Percentiles rank a stretch among this genome's conserved stretches.
Conservation (phyloP, 2,888 invertebrate genomes). For the Eupithecia insigniata region DNA sequence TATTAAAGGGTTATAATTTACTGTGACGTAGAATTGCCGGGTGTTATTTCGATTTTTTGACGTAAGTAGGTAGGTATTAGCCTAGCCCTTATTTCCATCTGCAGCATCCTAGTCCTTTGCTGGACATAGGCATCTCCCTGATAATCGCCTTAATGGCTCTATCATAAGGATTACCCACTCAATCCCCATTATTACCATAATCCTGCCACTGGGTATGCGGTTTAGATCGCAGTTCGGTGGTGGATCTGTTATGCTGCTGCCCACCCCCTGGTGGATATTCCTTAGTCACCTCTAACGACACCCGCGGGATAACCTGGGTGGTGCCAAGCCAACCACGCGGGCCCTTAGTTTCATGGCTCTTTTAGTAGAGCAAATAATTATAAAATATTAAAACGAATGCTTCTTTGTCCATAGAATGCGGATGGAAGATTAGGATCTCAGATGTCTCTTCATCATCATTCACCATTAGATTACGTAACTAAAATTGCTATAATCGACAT, state of each 20-base stretch:
- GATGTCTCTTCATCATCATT: slow-evolving; percentile 66
- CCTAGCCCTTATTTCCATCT: background rate
- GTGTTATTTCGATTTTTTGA: background rate
- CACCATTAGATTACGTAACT: slow-evolving; percentile 70
- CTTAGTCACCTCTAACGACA: background rate
- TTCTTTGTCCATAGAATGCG: slow-evolving; percentile 74
- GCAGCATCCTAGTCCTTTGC: background rate
- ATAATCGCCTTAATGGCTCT: background rate
- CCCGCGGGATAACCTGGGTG: background rate
- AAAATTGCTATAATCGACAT: slow-evolving; percentile 46
- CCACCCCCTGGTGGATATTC: background rate
- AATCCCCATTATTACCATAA: background rate
- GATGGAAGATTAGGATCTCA: slow-evolving; percentile 64
- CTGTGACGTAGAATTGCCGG: background rate
- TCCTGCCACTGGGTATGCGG: background rate
- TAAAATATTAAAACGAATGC: slow-evolving; percentile 34
- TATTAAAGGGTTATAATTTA: background rate
- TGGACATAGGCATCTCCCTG: background rate
- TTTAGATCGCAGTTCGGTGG: background rate
- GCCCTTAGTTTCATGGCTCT: background rate
- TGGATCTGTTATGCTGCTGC: background rate
- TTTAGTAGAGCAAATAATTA: background rate
- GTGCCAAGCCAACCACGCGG: background rate
- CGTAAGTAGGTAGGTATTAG: background rate
- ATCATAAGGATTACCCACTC: background rate